A percentile compares a stretch with the other conserved stretches of the same genome.
These are phyloP conservation scores for Ctenochaetus hawaiiensis DNA, from an alignment of 2,797 vertebrate genomes.

Conservation along the genomic window DNA sequence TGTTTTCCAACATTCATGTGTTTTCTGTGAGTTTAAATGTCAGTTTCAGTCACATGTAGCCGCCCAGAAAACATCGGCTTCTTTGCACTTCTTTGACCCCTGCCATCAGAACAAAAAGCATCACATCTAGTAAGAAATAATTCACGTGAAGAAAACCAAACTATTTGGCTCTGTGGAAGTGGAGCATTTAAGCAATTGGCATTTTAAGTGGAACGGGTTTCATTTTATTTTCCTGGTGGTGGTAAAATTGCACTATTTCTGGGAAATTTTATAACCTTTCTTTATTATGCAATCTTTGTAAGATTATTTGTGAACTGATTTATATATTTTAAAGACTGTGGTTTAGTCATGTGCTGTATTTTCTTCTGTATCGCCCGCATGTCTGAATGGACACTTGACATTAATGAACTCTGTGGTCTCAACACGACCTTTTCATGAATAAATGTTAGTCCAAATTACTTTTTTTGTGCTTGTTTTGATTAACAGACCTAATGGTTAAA, in stretches of 20 bases:
- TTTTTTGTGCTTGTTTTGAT: background rate
- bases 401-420: slow-evolving; percentile 42
- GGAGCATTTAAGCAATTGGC: background rate
- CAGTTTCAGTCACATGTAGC: slow-evolving; percentile 71
- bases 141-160: slow-evolving; percentile 20
- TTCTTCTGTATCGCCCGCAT: slow-evolving; percentile 37
- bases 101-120: slow-evolving; percentile 18
- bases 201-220: slow-evolving; percentile 6
- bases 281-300: slow-evolving; percentile 82
- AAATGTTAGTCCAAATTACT: slow-evolving; percentile 57
- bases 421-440: slow-evolving; percentile 58
- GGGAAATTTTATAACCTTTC: slow-evolving; percentile 65
- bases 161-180: background rate
- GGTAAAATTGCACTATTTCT: slow-evolving; percentile 75
- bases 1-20: background rate
- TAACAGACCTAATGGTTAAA: background rate
- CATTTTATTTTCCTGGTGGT: slow-evolving; percentile 62
- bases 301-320: slow-evolving; percentile 71
- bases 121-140: slow-evolving; percentile 1
- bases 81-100: slow-evolving; percentile 43
- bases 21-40: slow-evolving; percentile 29
- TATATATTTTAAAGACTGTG: slow-evolving; percentile 66
- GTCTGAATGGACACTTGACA: slow-evolving; percentile 47
- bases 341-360: slow-evolving; percentile 66
- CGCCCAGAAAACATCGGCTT: slow-evolving; percentile 44